These are phyloP conservation scores for Mastacembelus armatus DNA, from an alignment of 2,797 vertebrate genomes.

Conservation along the genomic window DNA sequence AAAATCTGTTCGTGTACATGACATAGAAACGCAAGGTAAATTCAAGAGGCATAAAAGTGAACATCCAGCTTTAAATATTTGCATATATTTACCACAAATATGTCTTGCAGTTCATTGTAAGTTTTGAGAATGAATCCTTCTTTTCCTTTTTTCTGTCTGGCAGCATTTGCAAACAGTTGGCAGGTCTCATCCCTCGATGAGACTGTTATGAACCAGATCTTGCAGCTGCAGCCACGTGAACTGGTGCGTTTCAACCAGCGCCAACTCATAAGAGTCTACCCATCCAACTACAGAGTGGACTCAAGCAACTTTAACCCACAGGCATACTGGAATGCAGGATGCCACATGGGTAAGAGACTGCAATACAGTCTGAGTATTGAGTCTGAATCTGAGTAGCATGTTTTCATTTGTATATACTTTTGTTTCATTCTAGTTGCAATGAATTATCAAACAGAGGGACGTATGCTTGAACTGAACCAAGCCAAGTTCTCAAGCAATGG, in stretches of 20 bases:
- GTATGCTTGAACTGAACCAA: constrained; percentile 93
- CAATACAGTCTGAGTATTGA: no score
- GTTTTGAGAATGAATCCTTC: background rate
- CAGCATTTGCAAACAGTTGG: constrained; percentile 90
- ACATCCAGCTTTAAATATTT: background rate
- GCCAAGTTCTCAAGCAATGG: constrained; percentile 95
- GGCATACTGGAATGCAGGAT: constrained; percentile 95
- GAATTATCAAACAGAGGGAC: constrained; percentile 96
- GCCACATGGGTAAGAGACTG: constrained; percentile 88
- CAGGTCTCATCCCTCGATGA: constrained; percentile 98
- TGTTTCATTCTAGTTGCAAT: constrained; percentile 86
- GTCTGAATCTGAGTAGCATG: no score
- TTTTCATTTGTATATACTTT: no score
- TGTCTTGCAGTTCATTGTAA: no score
- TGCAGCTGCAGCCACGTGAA: constrained; percentile 89
- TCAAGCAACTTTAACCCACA: constrained; percentile 98
- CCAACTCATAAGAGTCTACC: constrained; percentile 94
- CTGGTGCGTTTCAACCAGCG: constrained; percentile 94
- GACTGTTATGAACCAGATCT: constrained; percentile 92
- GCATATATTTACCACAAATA: background rate
- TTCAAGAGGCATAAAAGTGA: background rate
- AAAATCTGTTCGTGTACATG: constrained; percentile 92
- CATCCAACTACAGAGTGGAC: constrained; percentile 94
- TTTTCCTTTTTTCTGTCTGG: constrained; percentile 21
- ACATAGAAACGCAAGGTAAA: constrained; percentile 92